Evolutionary conservation across 2,797 vertebrate species (phyloP), one percentile per base, ranked within the genome.

Genomic region (Smutsia temminckii): DNA sequence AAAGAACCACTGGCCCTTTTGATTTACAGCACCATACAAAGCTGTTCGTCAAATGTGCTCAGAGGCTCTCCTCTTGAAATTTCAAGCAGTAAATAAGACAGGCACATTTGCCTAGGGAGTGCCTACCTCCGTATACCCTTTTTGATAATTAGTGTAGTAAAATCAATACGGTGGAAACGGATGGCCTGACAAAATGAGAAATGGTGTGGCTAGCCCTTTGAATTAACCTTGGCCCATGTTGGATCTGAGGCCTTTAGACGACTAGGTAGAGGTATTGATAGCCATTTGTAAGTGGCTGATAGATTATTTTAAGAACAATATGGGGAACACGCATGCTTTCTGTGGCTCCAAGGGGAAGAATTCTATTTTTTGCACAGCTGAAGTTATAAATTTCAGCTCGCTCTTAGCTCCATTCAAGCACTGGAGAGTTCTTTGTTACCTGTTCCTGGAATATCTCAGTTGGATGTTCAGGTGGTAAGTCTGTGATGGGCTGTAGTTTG

Each of bases 41-140:
- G 77, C 37, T 72, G 37, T 89, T 80, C n/a, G 27, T 96, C 87
- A 93, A 63, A 63, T 14, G 40, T 14, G 34, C 32, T 72, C 21
- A 8, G 53, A 93, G 72, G 55, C 4, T 64, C 71, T 94, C 71
- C 89, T 86, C 89, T 66, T 40, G 17, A 91, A 91, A 93, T 94
- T 72, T 42, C 51, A 81, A 66, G 93, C 11, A 71, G 79, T 93
- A 95, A 95, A 89, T 92, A 92, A 93, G 53, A 75, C 6, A 25
- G 29, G n/a, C 11, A 1, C 64, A 32, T 94, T 89, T 94, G 75
- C 84, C 66, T 51, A 34, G 3, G 85, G 59, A 93, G 64, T 23
- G 12, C 83, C 80, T n/a, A 66, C 63, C 49, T 89, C 69, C 46
- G 0, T 1, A 21, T 5, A 21, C 71, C 40, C 75, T 27, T 59